These are phyloP conservation scores for Pangasius djambal DNA, from an alignment of 2,797 vertebrate genomes.

Conservation along the genomic window DNA sequence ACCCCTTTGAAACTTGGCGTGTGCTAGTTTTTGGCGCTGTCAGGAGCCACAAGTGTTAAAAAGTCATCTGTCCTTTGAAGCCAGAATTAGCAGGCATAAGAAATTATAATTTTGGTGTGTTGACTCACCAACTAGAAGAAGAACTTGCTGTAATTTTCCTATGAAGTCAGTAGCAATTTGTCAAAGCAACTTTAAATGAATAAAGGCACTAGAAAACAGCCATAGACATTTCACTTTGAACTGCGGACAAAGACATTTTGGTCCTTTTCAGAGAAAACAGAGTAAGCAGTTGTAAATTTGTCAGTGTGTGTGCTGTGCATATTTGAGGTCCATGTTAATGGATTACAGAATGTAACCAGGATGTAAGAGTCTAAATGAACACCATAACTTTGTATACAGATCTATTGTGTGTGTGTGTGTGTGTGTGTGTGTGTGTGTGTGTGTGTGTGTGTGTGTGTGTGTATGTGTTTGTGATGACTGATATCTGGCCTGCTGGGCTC, in stretches of 20 bases:
- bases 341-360: not conserved
- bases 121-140: too few relatives aligned
- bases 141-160: constrained; percentile 3
- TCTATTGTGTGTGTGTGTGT: not conserved
- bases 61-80: constrained; percentile 45
- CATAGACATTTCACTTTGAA: constrained; percentile 2
- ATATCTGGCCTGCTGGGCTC: constrained; percentile 55
- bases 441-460: not conserved
- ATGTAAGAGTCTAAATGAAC: not conserved
- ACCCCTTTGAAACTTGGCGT: not conserved
- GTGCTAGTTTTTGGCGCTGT: not conserved
- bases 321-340: not conserved
- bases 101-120: not conserved
- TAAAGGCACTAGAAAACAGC: not conserved
- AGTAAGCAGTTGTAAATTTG: not conserved
- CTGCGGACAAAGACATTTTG: not conserved
- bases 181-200: constrained; percentile 5
- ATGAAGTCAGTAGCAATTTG: constrained; percentile 4
- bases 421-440: not conserved
- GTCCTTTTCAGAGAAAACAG: not conserved
- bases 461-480: not conserved
- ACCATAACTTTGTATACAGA: not conserved
- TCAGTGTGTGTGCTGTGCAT: not conserved
- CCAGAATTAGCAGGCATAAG: constrained; percentile 30
- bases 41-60: constrained; percentile 26